Percentiles rank a stretch among this genome's conserved stretches.
These are phyloP conservation scores for Diphyllodes magnificus DNA, from an alignment of 2,113 vertebrate species.

Conservation along the genomic window DNA sequence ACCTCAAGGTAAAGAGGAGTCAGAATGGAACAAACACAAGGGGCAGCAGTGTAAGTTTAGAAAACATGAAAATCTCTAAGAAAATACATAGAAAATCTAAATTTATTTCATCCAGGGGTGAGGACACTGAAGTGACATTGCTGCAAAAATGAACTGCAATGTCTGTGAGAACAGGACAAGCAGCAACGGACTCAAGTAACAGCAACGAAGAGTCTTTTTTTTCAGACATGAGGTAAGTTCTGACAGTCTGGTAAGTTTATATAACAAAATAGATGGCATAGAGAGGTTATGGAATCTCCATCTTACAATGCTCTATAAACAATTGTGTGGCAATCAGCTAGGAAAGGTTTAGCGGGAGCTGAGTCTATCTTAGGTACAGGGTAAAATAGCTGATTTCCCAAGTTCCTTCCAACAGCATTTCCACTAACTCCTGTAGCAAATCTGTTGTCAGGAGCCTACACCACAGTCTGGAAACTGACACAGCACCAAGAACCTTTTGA, in stretches of 20 bases:
- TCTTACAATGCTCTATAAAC: neutral
- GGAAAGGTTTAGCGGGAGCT: neutral
- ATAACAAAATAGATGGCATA: neutral
- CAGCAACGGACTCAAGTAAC: neutral
- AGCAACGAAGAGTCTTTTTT: neutral
- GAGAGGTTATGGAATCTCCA: neutral
- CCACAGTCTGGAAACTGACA: neutral
- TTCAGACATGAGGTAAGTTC: neutral
- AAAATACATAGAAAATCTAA: neutral
- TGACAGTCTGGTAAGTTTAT: neutral
- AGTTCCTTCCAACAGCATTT: neutral
- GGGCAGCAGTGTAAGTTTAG: neutral
- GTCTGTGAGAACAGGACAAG: neutral
- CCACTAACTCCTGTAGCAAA: neutral
- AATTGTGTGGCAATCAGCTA: neutral
- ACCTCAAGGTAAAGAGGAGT: neutral
- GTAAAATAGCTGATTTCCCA: neutral
- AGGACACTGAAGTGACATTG: neutral
- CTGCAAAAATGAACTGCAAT: neutral
- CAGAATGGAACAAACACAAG: neutral
- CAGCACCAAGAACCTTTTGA: neutral
- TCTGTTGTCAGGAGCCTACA: neutral
- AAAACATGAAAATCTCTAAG: neutral
- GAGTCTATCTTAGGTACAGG: neutral
- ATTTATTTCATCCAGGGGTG: neutral